These are phyloP conservation scores for Saimiri boliviensis DNA, from an alignment of 2,113 vertebrate species.

Conservation along the genomic window DNA sequence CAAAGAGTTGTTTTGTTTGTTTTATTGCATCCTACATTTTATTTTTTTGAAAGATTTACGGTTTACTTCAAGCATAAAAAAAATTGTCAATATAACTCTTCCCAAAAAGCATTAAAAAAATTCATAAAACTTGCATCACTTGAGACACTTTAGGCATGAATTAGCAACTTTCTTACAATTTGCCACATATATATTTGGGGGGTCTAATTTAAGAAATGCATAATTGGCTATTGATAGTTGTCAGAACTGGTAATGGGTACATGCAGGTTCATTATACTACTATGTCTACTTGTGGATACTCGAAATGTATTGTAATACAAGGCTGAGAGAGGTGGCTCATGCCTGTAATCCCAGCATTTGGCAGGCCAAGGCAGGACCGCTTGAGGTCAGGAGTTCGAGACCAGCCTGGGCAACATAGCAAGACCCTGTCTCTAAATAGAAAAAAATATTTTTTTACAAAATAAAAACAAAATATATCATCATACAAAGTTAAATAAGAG, in stretches of 20 bases:
- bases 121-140: background rate
- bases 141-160: conserved; percentile 22
- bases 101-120: conserved; percentile 47
- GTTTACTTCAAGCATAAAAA: conserved; percentile 22
- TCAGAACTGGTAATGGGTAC: background rate
- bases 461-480: background rate
- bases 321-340: no score
- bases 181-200: background rate
- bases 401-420: no score
- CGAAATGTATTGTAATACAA: background rate
- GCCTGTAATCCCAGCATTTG: no score
- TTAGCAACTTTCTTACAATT: background rate
- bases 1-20: background rate
- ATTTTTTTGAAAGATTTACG: background rate
- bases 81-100: background rate
- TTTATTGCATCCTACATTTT: background rate
- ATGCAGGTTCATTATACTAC: background rate
- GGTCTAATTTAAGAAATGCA: background rate
- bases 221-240: background rate
- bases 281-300: background rate
- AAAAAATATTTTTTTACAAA: no score
- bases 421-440: no score
- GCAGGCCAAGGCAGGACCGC: no score
- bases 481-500: conserved; percentile 14
- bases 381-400: no score